Evolutionary conservation across 2,888 invertebrate species (phyloP), one percentile per base, ranked within the genome.

Genomic region (Drosophila nigricruria): DNA sequence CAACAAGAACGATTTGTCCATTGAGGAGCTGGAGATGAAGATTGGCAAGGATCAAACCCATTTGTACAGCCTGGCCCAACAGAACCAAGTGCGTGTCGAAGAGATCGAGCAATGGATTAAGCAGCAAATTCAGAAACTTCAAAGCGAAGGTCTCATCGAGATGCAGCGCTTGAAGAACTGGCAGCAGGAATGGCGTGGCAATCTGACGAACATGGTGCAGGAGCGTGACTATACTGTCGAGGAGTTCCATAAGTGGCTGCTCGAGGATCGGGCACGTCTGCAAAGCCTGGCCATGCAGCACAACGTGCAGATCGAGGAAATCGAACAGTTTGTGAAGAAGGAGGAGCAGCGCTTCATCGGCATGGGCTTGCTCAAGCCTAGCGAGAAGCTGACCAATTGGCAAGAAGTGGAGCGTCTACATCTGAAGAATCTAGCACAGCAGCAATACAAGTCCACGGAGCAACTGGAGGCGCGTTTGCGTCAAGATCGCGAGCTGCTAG

Each of bases 101-200:
- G 92, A 92, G 70, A 91, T 92, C 43, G 92, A 92, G 58, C 90
- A 90, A 34, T 92, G 92, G 92, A 88, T 92, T 4, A 91, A 91
- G 32, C 82, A 91, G 10, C 91, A 92, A 70, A 91, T 92, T 14
- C 67, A 89, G 14, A 88, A 89, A 10, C 75, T 92, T 1, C 89
- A 92, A n/a, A 87, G 81, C 16, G 82, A 91, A 52, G 91, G 91
- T 1, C 70, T 90, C 2, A 69, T 92, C 1, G 91, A 92, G 63
- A 85, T 91, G 53, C 87, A 89, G 30, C 88, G 87, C 23, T 75
- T 92, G 3, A 89, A 91, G 57, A 82, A 89, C 42, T 92, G 92
- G 92, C 92, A 92, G 59, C 75, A 77, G 54, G 82, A 91, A 62
- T 92, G 92, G 90, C 90, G 92, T 16, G 90, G 90, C 8, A 90